Conservation (phyloP, 2,113 vertebrate genomes). For the Sphaerodactylus townsendi region DNA sequence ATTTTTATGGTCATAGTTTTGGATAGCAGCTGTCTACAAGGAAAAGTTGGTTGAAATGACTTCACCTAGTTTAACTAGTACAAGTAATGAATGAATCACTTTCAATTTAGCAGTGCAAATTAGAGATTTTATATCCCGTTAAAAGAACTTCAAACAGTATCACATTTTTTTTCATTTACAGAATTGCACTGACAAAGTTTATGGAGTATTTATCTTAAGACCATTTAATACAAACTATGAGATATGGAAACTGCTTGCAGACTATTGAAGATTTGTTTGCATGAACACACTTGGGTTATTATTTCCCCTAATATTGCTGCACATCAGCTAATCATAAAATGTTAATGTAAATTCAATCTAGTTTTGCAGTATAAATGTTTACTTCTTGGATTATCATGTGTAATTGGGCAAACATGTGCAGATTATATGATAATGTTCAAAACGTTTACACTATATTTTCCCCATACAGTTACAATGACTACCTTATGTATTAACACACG, state of each 20-base stretch:
- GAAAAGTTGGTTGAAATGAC: conserved; percentile 35
- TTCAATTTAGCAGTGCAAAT: conserved; percentile 66
- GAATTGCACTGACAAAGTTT: conserved; percentile 76
- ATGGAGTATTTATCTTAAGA: conserved; percentile 71
- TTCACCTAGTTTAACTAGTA: conserved; percentile 47
- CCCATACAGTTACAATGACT: conserved; percentile 65
- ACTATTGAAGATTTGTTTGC: conserved; percentile 73
- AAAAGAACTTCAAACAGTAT: conserved; percentile 69
- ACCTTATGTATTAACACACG: conserved; percentile 74
- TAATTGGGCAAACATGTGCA: conserved; percentile 71
- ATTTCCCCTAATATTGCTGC: conserved; percentile 65
- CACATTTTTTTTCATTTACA: conserved; percentile 75
- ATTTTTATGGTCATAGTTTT: conserved; percentile 20
- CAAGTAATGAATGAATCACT: conserved; percentile 45
- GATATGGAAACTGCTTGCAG: conserved; percentile 65
- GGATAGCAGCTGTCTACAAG: conserved; percentile 41
- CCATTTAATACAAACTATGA: conserved; percentile 76
- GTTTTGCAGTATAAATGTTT: conserved; percentile 69
- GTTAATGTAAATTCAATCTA: conserved; percentile 69
- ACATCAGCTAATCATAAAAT: conserved; percentile 62
- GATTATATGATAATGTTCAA: conserved; percentile 63
- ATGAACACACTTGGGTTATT: conserved; percentile 68
- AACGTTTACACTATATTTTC: conserved; percentile 63
- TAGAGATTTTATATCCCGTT: conserved; percentile 59
- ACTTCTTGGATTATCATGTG: conserved; percentile 70